Evolutionary conservation across 2,888 invertebrate genomes (phyloP), one percentile per base, ranked within the genome.

Genomic region (Dasysyrphus albostriatus): DNA sequence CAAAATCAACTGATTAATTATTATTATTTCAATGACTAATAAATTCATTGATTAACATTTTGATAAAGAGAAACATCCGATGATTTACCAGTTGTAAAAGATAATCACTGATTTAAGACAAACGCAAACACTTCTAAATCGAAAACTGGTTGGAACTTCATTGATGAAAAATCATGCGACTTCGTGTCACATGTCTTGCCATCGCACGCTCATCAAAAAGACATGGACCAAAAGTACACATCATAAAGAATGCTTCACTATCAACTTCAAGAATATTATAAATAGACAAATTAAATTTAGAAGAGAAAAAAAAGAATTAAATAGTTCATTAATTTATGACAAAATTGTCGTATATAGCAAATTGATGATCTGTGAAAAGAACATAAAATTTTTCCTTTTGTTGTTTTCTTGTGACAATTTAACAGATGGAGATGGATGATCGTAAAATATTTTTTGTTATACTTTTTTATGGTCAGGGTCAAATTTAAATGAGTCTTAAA

Each of bases 241-340:
- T 5, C 34, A n/a, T n/a, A n/a, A n/a, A n/a, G 59, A 74, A 51
- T 58, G 1, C 16, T 3, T 42, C 29, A 29, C 12, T 29, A 61
- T 54, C n/a, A 51, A 16, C 42, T 47, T 10, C 19, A 34, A 24
- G 37, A 42, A 34, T 37, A 54, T 54, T 76, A 80, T 54, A 80
- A 80, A 80, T 76, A 81, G 44, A 76, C 29, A 42, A 29, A 67
- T 59, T 72, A 76, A 58, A 58, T 67, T 70, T 80, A 75, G 70
- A 72, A n/a, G 3, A n/a, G 3, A 24, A 24, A 24, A 49, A 47
- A 39, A 8, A 32, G 59, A 54, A 84, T 81, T 80, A 80, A 84
- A 76, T 80, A 67, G 75, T 76, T 84, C 65, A 72, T 81, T 76
- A 76, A 80, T 80, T 84, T 81, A 81, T 76, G 84, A 72, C 76